Base-by-base conservation (phyloP, 2,797 vertebrate genomes). In the Alauda arvensis region DNA sequence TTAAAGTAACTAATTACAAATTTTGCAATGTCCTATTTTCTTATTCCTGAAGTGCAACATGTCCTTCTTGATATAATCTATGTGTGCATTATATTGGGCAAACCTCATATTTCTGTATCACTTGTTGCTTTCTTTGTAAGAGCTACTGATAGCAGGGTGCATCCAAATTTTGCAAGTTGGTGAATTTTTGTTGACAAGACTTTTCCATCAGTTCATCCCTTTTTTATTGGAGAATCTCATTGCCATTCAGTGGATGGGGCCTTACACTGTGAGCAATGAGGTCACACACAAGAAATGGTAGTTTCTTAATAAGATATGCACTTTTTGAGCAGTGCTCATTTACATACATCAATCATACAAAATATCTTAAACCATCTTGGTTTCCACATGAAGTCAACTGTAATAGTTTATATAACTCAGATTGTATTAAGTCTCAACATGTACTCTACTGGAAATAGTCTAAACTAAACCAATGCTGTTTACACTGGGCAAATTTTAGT, bases 61-160 rank as follows among this genome's bases (percentile, higher is more conserved):
- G 2, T 74, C 37, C 18, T 25, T 5, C 31, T 48, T 0, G 0
- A 45, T 59, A 42, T 48, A 10, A 66, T 20, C 45, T 19, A 52
- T 5, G 10, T 28, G 6, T 33, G 12, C 31, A 9, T 63, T 48
- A 3, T n/a, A 14, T 59, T 75, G 70, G 39, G 16, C 12, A 55
- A 24, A 52, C 34, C 21, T 62, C 49, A 14, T 7, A 59, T 6
- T 69, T 61, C 7, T 75, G 6, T 29, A 33, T 77, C 33, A 51
- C 29, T 60, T 56, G 8, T 29, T 76, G 16, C 8, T 78, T 81
- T 63, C 51, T 60, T 52, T 56, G 23, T 67, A 63, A 63, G 11
- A 7, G 20, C 21, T 51, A 14, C 14, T 62, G 17, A 33, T 39
- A 12, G 7, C 17, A 70, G 13, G 1, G 3, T 33, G 24, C 19